Percentiles rank a stretch among this genome's conserved stretches.
Conservation (phyloP, 2,113 vertebrate genomes). For the Speoplatyrhinus poulsoni region DNA sequence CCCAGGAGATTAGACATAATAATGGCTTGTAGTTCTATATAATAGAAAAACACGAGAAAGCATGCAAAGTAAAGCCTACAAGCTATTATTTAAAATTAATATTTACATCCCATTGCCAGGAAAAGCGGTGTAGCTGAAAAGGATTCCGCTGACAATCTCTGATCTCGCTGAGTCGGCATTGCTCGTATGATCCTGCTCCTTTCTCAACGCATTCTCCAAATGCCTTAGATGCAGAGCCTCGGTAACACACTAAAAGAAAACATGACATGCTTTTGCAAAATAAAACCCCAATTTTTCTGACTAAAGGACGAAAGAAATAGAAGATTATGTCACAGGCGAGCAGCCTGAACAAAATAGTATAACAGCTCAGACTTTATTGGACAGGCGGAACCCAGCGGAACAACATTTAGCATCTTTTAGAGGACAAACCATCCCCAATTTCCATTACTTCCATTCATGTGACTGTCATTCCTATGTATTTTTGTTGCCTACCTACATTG, state of each 20-base stretch:
- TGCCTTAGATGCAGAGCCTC: background rate
- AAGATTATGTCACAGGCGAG: constrained; percentile 17
- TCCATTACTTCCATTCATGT: background rate
- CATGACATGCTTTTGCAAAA: background rate
- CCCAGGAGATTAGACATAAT: background rate
- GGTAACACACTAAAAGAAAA: background rate
- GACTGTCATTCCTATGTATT: background rate
- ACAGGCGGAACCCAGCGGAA: constrained; percentile 21
- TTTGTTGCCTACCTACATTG: constrained; percentile 8
- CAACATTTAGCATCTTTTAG: constrained; percentile 16
- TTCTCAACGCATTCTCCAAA: constrained; percentile 1
- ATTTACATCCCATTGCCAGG: background rate
- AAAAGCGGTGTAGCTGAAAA: constrained; percentile 35
- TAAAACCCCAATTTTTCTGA: background rate
- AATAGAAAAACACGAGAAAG: background rate
- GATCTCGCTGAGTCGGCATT: constrained; percentile 41
- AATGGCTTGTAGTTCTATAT: background rate
- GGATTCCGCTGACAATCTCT: constrained; percentile 41
- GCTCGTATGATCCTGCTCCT: constrained; percentile 21
- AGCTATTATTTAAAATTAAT: constrained; percentile 11
- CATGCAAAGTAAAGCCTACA: background rate
- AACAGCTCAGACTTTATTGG: constrained; percentile 10
- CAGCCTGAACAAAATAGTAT: constrained; percentile 3
- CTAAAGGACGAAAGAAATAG: background rate
- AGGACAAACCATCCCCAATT: constrained; percentile 5